phyloP scores from a whole-genome alignment of 2,113 vertebrate genomes.

The Gulo gulo region DNA sequence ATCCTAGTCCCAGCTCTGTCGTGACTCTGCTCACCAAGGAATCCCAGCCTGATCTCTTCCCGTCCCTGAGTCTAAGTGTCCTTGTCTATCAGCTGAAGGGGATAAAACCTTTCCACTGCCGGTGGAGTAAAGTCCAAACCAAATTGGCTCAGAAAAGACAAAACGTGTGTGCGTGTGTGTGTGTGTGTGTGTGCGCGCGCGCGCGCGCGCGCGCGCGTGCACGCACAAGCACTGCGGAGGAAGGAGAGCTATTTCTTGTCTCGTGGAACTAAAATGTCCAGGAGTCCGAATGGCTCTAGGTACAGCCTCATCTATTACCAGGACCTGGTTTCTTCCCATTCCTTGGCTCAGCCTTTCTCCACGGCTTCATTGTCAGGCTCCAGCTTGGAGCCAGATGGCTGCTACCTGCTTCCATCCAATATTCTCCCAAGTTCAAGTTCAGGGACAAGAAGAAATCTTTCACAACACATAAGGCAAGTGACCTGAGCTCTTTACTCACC shows the following conservation, averaged over 20 bases:
- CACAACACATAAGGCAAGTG: background rate
- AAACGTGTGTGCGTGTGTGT: background rate
- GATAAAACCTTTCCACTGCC: background rate
- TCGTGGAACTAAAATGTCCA: background rate
- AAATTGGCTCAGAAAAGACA: background rate
- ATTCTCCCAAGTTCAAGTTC: background rate
- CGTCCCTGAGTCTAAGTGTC: background rate
- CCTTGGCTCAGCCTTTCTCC: background rate
- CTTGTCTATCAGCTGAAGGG: background rate
- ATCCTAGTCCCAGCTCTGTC: background rate
- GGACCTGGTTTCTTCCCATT: background rate
- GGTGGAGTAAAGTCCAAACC: background rate
- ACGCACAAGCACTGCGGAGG: rapidly evolving
- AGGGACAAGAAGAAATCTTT: background rate
- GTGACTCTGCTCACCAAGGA: background rate
- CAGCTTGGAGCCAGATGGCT: background rate
- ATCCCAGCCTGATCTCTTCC: background rate
- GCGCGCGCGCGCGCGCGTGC: rapidly evolving
- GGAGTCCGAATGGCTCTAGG: background rate
- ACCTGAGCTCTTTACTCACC: background rate
- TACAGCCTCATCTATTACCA: background rate
- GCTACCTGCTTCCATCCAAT: background rate
- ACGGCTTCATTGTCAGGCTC: background rate
- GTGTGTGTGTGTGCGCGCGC: background rate
- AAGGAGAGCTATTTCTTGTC: background rate